phyloP scores from a whole-genome alignment of 2,797 vertebrate species.

The Paratrypauchen microcephalus region DNA sequence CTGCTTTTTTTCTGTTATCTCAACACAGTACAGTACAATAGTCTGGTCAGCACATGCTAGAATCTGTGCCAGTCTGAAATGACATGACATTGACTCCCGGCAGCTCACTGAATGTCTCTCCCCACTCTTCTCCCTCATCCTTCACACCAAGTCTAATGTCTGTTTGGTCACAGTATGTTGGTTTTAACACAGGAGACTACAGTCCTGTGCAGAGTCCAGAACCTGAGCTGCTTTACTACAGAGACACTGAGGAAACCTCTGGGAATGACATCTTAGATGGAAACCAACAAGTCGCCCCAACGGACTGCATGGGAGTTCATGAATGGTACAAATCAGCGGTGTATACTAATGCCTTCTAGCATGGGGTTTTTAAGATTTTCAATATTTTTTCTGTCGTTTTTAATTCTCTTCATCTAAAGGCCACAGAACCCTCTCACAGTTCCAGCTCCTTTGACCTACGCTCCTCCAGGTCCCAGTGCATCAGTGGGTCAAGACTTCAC shows the following conservation, averaged over 20 bases:
- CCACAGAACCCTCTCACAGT: slow-evolving; percentile 9
- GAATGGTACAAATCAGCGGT: slow-evolving; percentile 22
- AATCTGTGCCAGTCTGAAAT: no score
- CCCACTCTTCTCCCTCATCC: no score
- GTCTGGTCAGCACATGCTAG: no score
- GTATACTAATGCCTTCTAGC: neutral
- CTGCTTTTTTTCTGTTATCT: no score
- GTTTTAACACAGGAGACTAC: slow-evolving; percentile 24
- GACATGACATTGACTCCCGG: no score
- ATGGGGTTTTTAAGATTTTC: neutral
- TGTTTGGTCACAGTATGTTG: neutral
- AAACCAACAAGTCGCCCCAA: slow-evolving; percentile 12
- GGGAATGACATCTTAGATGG: slow-evolving; percentile 13
- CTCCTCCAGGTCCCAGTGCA: neutral
- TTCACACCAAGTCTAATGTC: neutral
- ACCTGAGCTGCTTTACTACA: slow-evolving; percentile 44
- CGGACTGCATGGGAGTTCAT: slow-evolving; percentile 11
- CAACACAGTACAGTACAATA: no score
- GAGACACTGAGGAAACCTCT: slow-evolving; percentile 18
- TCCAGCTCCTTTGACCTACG: slow-evolving; percentile 23
- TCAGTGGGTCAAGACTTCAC: slow-evolving; percentile 39
- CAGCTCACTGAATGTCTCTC: neutral
- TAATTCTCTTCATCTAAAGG: slow-evolving; percentile 41
- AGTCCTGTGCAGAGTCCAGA: slow-evolving; percentile 52
- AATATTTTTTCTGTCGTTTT: neutral